phyloP scores from a whole-genome alignment of 1,140 invertebrate genomes.

The Heliothis subflexa region DNA sequence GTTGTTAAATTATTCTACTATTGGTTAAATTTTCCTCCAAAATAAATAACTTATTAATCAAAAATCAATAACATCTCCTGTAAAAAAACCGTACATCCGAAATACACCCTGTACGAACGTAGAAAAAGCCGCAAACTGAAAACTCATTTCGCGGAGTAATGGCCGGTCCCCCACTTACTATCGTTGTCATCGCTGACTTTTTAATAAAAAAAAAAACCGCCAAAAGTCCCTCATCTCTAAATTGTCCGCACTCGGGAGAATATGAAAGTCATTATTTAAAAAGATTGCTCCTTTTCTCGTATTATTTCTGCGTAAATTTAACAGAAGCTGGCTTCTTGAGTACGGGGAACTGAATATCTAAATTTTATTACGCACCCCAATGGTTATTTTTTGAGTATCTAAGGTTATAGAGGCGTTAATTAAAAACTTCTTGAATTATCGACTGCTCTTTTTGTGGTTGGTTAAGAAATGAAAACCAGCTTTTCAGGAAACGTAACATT shows the following conservation, averaged over 20 bases:
- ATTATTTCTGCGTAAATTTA: constrained; percentile 85
- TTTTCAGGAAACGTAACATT: no score
- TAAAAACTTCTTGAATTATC: constrained; percentile 39
- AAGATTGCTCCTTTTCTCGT: constrained; percentile 76
- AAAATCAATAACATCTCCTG: not conserved
- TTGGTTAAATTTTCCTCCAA: no score
- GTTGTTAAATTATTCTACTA: no score
- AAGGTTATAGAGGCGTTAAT: constrained; percentile 39
- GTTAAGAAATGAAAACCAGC: no score
- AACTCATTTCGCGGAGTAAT: constrained; percentile 83
- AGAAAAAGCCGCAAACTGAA: constrained; percentile 78
- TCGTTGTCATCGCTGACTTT: constrained; percentile 67
- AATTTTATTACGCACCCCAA: constrained; percentile 64
- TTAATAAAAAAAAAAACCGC: constrained; percentile 79
- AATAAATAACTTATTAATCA: no score
- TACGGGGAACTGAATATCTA: constrained; percentile 49
- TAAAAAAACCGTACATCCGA: not conserved
- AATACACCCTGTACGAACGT: constrained; percentile 57
- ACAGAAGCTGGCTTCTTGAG: constrained; percentile 69
- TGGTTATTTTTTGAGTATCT: constrained; percentile 21
- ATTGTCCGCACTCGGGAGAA: constrained; percentile 82
- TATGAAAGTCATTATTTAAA: constrained; percentile 86
- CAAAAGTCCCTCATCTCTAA: constrained; percentile 80
- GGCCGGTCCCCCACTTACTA: constrained; percentile 61
- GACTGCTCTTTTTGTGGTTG: not conserved